Conservation (phyloP, 2,113 vertebrate species). For the Daboia siamensis region DNA sequence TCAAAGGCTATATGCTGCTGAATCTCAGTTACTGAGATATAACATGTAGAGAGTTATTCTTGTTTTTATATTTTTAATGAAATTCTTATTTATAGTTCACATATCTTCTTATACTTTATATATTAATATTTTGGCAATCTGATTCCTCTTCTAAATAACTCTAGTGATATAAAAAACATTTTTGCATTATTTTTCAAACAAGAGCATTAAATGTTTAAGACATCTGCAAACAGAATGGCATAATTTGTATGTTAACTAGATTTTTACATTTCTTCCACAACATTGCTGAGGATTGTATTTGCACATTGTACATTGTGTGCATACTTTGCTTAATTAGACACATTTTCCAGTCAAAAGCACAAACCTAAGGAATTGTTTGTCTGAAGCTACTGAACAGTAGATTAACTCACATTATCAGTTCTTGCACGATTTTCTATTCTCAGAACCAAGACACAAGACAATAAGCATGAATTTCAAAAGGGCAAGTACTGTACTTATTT, state of each 20-base stretch:
- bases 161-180: not conserved
- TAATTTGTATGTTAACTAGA: not conserved
- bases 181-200: not conserved
- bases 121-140: conserved; percentile 13
- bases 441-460: not conserved
- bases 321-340: not conserved
- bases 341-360: not conserved
- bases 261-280: not conserved
- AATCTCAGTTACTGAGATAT: not conserved
- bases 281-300: not conserved
- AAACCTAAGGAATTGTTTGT: not conserved
- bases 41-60: not conserved
- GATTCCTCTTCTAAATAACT: not conserved
- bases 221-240: not conserved
- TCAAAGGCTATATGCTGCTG: not conserved
- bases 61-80: not conserved
- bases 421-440: not conserved
- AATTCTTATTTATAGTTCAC: not conserved
- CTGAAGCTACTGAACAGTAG: not conserved
- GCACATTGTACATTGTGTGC: not conserved
- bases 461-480: not conserved
- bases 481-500: not conserved
- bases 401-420: not conserved
- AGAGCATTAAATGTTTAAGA: not conserved
- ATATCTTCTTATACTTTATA: not conserved